Evolutionary conservation across 1,140 invertebrate genomes (phyloP), one percentile per base, ranked within the genome.

Genomic region (Bombyx mandarina): DNA sequence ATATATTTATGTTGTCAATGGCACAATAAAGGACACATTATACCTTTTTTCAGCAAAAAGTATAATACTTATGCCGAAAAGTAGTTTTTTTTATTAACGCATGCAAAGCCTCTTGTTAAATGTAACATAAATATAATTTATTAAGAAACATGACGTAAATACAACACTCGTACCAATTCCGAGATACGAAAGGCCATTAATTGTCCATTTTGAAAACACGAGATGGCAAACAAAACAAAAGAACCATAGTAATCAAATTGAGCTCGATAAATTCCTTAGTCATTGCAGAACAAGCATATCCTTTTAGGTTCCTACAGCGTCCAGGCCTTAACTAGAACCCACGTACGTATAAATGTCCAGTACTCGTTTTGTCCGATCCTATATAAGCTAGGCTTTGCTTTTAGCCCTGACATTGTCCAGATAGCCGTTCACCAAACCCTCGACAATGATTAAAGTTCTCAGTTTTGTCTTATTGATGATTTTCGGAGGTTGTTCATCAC

Each of bases 371-470:
- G 63, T 66, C 65, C 68, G 68, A 63, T 58, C 57, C 66, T 86
- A 86, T 84, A 86, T 78, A 86, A 84, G 81, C 79, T 86, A 84
- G 78, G 66, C 59, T 65, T 64, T 69, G 64, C 57, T 62, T 62
- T 65, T 73, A 80, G 65, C 76, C 81, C 82, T 84, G 82, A 86
- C 82, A 86, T 86, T 86, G 79, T 67, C 69, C 75, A 63, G 58
- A 55, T 57, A 63, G 51, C 47, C 60, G 60, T 61, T 57, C 63
- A 71, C 35, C 57, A 73, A 77, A 59, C 45, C 46, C 46, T 56
- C 49, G 47, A 56, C 54, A 49, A 48, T 56, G 54, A 56, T 56
- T 35, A 45, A 22, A 45, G 26, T 35, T 35, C 26, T 35, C 26
- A 43, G 42, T 56, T 43, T 22, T n/a, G 26, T 45, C 45, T 46